phyloP scores from a whole-genome alignment of 1,140 invertebrate genomes.

The Stegodyphus dumicola region DNA sequence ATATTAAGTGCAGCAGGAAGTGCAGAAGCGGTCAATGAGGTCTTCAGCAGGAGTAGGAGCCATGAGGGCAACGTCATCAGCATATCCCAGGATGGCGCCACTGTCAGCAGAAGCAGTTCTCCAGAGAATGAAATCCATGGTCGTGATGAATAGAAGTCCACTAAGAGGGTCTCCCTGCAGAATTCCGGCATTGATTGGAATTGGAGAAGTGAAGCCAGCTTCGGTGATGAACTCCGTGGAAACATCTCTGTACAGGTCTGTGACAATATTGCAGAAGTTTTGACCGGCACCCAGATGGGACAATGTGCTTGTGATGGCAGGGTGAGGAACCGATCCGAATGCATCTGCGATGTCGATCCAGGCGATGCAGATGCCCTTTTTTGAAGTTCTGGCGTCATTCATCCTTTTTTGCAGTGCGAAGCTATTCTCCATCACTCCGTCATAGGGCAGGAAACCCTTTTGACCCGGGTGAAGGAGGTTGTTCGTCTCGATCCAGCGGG shows the following conservation, averaged over 20 bases:
- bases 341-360: background rate
- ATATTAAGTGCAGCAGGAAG: background rate
- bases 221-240: background rate
- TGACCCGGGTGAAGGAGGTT: background rate
- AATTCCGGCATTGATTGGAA: background rate
- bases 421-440: background rate
- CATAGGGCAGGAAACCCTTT: slow-evolving; percentile 6
- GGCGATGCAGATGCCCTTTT: background rate
- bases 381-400: background rate
- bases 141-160: background rate
- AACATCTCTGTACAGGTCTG: background rate
- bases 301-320: background rate
- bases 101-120: background rate
- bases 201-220: accelerated
- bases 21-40: background rate
- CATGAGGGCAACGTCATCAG: background rate
- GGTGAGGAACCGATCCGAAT: background rate
- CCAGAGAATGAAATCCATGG: background rate
- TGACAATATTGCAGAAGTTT: background rate
- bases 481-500: background rate
- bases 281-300: too few species aligned
- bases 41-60: too few species aligned
- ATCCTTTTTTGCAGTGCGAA: background rate
- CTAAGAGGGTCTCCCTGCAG: background rate
- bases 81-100: too few species aligned